Evolutionary conservation across 1,140 invertebrate genomes (phyloP), one percentile per base, ranked within the genome.

Genomic region (Helicoverpa armigera): DNA sequence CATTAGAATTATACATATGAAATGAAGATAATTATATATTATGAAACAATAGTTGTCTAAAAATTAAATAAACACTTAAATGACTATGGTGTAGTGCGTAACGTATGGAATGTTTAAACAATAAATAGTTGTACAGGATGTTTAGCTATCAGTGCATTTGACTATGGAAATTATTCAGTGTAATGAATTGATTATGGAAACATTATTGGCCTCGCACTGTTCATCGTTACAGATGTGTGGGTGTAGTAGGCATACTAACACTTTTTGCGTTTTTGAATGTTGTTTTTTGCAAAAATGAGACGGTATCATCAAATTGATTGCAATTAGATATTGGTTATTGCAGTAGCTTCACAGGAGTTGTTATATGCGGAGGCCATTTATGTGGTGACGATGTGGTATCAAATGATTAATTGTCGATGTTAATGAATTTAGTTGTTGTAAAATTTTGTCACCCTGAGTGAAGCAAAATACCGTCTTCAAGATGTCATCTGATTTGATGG

Each of bases 71-170:
- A 82, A 75, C 75, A 83, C 70, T 76, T 76, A 76, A 73, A 77
- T 14, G 70, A 58, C 60, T 77, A 77, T 67, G 7, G 11, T 78
- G 79, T 65, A 78, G 80, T 74, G 82, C 50, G 65, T 79, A 35
- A 79, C 35, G 74, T 50, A 77, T 87, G 86, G 86, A 87, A 87
- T 86, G 85, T 88, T 77, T 84, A 56, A 73, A 82, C 70, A 79
- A 79, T 77, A 84, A 70, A 79, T 63, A 60, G 73, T 78, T 77
- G 76, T 54, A 50, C 35, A 67, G 50, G 58, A 48, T 75, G 54
- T 81, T 77, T 79, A 85, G 82, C 81, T 83, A 75, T 56, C 84
- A 84, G 81, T 84, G 82, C 82, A 84, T 29, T 54, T 67, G 18
- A 79, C 3, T 48, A 54, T 50, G 31, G 31, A 56, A 29, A 23